phyloP scores from a whole-genome alignment of 2,888 invertebrate species.

The Dynastes hyllus region DNA sequence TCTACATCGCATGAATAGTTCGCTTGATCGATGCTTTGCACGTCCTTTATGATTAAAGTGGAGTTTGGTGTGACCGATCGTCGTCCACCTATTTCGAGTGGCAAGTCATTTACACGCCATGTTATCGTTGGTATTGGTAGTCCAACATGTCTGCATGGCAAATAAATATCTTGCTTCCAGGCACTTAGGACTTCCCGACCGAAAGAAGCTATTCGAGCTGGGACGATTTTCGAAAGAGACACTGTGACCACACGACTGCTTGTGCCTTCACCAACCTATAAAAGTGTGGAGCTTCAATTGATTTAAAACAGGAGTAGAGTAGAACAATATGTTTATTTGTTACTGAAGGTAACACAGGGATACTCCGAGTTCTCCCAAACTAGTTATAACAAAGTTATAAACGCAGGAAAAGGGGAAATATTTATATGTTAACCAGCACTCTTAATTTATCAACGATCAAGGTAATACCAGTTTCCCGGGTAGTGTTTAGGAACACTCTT shows the following conservation, averaged over 20 bases:
- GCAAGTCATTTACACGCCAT: constrained; percentile 86
- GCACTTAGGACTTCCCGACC: constrained; percentile 85
- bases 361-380: too few relatives aligned
- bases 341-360: too few relatives aligned
- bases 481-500: too few relatives aligned
- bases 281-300: constrained; percentile 36
- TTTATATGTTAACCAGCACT: too few relatives aligned
- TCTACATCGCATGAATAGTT: constrained; percentile 93
- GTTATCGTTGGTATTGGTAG: constrained; percentile 83
- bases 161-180: constrained; percentile 89
- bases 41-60: constrained; percentile 83
- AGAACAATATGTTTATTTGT: too few relatives aligned
- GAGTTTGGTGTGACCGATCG: constrained; percentile 81
- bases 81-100: constrained; percentile 81
- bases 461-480: too few relatives aligned
- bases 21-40: constrained; percentile 88
- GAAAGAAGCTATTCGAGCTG: constrained; percentile 92
- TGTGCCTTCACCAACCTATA: constrained; percentile 84
- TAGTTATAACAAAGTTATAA: too few relatives aligned
- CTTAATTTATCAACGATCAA: too few relatives aligned
- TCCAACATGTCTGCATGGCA: constrained; percentile 91
- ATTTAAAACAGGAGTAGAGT: too few relatives aligned
- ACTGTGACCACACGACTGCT: constrained; percentile 85
- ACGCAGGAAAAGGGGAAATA: too few relatives aligned
- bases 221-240: constrained; percentile 84